A percentile compares a stretch with the other conserved stretches of the same genome.
Conservation (phyloP, 2,797 vertebrate genomes). For the Botia kubotai region DNA sequence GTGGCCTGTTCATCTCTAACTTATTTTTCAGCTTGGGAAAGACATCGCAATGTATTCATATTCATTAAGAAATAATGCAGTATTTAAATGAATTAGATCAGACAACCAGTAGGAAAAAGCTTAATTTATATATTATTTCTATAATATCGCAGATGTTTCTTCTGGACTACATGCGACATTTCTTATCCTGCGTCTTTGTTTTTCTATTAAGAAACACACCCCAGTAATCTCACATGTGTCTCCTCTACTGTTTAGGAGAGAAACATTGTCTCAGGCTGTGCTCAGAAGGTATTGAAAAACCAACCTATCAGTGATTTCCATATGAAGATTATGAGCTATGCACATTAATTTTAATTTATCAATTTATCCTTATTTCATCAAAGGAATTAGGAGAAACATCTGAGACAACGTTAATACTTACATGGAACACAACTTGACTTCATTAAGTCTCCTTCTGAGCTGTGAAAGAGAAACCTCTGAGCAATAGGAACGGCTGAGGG, state of each 20-base stretch:
- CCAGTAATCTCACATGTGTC: not conserved
- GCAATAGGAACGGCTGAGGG: constrained; percentile 38
- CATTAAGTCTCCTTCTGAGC: constrained; percentile 1
- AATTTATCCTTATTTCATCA: too few species aligned
- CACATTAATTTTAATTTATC: too few species aligned
- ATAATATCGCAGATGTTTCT: too few species aligned
- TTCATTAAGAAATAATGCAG: too few species aligned
- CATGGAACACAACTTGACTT: not conserved
- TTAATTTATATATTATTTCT: too few species aligned
- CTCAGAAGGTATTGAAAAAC: not conserved
- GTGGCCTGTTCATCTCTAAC: not conserved
- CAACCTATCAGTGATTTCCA: not conserved
- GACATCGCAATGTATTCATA: not conserved
- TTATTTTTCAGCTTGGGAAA: not conserved
- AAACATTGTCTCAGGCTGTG: not conserved
- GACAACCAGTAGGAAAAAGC: too few species aligned
- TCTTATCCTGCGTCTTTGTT: not conserved
- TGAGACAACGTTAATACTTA: constrained; percentile 2
- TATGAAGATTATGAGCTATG: not conserved
- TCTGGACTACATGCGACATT: too few species aligned
- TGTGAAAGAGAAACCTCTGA: not conserved
- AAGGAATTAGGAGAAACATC: not conserved
- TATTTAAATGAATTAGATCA: too few species aligned
- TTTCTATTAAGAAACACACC: not conserved
- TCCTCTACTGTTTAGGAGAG: not conserved